Evolutionary conservation across 2,888 invertebrate species (phyloP), one percentile per base, ranked within the genome.

Genomic region (Ormyrus rosae): DNA sequence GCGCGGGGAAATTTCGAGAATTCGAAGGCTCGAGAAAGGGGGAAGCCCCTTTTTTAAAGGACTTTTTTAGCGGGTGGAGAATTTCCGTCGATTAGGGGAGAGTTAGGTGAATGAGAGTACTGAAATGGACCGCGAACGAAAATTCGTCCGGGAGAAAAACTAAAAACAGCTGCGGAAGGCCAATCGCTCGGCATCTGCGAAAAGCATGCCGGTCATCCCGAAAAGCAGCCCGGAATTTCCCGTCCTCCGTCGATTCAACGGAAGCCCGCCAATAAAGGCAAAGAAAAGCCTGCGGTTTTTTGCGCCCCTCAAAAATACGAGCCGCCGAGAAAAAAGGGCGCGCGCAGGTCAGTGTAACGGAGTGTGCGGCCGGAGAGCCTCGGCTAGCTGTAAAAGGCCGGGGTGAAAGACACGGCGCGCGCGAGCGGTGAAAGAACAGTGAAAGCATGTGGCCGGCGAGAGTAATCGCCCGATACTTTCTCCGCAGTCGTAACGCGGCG

Each of bases 1-100:
- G 72, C 60, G 61, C 50, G 58, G 46, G 86, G 86, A 84, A 89
- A 88, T 88, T 34, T 88, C 87, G 87, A 89, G 87, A 87, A 87
- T 86, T 84, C 64, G n/a, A 1, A n/a, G 34, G 34, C 34, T 4
- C 34, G 3, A 3, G 34, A 34, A 34, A 3, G 34, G 34, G 34
- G 34, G 34, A 34, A 4, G 34, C 34, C 34, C 34, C 19, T 2
- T 19, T 19, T 19, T 19, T 19, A 2, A 19, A 19, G 19, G 19
- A 19, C 19, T 19, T 34, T 34, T 34, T 4, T 0, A 34, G 34
- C 34, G 34, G 34, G 4, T 4, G 3, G 34, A 3, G 34, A 34
- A 34, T 4, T 34, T 4, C 4, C 3, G 34, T 0, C 34, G 34
- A 34, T 34, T 34, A 4, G 0, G 3, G 3, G 4, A 34, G 34